phyloP scores from a whole-genome alignment of 1,140 invertebrate species.

The Telenomus remus region DNA sequence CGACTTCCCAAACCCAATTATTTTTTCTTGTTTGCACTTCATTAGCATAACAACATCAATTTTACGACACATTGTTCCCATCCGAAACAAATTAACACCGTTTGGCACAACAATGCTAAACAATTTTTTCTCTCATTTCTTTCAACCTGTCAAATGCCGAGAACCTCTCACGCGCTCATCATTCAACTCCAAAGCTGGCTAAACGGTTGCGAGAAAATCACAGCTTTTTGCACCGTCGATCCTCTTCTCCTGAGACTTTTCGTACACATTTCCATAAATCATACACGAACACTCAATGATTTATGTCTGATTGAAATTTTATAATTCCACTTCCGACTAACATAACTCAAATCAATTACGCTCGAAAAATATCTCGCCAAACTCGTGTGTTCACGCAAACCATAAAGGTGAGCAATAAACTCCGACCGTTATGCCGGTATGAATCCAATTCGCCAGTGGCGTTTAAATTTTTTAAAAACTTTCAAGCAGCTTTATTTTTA shows the following conservation, averaged over 20 bases:
- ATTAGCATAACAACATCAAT: conserved; percentile 23
- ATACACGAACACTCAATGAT: too few relatives aligned
- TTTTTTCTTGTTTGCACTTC: neutral
- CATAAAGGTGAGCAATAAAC: conserved; percentile 10
- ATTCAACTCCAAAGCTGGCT: neutral
- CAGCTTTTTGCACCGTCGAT: too few relatives aligned
- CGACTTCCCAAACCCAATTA: neutral
- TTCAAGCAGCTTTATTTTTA: too few relatives aligned
- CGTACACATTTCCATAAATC: too few relatives aligned
- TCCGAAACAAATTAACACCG: conserved; percentile 20
- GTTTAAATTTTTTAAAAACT: too few relatives aligned
- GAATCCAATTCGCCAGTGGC: too few relatives aligned
- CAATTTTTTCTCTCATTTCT: conserved; percentile 5
- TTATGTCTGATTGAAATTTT: too few relatives aligned
- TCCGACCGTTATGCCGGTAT: conserved; percentile 15
- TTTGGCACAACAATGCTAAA: conserved; percentile 29
- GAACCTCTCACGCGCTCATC: too few relatives aligned
- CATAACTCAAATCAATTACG: neutral
- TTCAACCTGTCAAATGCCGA: conserved; percentile 22
- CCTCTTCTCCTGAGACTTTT: too few relatives aligned
- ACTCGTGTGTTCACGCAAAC: neutral
- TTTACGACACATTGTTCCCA: conserved; percentile 26
- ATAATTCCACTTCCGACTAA: too few relatives aligned
- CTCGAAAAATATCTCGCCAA: neutral
- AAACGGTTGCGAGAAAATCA: conserved; percentile 23